Conservation (phyloP, 2,888 invertebrate genomes). For the Cheilosia vulpina region DNA sequence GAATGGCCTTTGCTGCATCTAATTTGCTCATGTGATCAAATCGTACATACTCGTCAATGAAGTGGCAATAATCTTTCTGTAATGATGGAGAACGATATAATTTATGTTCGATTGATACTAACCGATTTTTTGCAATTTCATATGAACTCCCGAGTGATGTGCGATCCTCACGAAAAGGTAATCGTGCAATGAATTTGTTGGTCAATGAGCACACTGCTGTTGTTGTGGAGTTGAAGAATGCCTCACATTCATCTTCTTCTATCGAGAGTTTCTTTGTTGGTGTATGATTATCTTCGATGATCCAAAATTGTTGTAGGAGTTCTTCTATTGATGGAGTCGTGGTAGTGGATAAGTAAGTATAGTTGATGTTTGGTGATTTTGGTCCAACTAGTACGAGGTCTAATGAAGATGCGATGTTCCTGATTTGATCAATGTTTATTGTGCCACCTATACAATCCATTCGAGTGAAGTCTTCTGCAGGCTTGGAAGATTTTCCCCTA, state of each 20-base stretch:
- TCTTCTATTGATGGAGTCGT: background rate
- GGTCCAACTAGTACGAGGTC: slow-evolving; percentile 8
- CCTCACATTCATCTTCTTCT: slow-evolving; percentile 13
- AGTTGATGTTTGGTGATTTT: background rate
- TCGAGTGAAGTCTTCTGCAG: slow-evolving; percentile 71
- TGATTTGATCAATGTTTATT: background rate
- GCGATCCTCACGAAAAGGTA: slow-evolving; percentile 31
- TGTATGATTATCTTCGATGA: no score
- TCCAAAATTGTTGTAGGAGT: background rate
- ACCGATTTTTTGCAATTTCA: slow-evolving; percentile 23
- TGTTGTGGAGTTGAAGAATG: no score
- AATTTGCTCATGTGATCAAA: slow-evolving; percentile 22
- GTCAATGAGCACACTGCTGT: background rate
- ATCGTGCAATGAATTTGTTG: slow-evolving; percentile 11
- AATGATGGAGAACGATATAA: slow-evolving; percentile 33
- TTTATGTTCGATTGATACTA: slow-evolving; percentile 41
- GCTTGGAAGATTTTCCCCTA: slow-evolving; percentile 56
- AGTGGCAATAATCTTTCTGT: slow-evolving; percentile 16
- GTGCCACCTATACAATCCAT: slow-evolving; percentile 68
- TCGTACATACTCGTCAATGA: slow-evolving; percentile 27
- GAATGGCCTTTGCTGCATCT: slow-evolving; percentile 28
- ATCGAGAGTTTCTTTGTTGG: background rate
- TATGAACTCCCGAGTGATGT: slow-evolving; percentile 31
- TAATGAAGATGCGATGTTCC: slow-evolving; percentile 8
- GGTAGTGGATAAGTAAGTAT: background rate